Evolutionary conservation across 1,140 invertebrate species (phyloP).

Genomic region (Bicyclus anynana): DNA sequence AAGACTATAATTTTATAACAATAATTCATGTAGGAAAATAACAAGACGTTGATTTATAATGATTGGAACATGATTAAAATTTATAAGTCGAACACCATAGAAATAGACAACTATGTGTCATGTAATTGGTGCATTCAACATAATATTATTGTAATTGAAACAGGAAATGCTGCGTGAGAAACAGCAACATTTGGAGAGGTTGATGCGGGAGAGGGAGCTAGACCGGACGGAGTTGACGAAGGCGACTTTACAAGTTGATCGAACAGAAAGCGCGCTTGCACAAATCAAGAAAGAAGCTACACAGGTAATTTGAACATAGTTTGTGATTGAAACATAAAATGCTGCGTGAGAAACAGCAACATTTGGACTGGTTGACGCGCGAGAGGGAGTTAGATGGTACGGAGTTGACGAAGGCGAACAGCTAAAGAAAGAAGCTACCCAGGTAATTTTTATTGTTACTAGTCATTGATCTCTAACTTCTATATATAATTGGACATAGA

Average conservation of each 20-base stretch:
- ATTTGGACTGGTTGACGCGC: slow-evolving; percentile 92
- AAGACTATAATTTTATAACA: not conserved
- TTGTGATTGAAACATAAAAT: slow-evolving; percentile 81
- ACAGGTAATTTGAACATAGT: slow-evolving; percentile 40
- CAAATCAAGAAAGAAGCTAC: slow-evolving; percentile 62
- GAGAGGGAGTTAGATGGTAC: slow-evolving; percentile 93
- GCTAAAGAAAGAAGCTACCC: slow-evolving; percentile 59
- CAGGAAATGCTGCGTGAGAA: slow-evolving; percentile 95
- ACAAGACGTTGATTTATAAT: not conserved
- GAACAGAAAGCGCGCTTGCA: slow-evolving; percentile 56
- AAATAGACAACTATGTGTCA: not conserved
- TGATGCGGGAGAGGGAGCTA: slow-evolving; percentile 92
- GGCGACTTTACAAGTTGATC: slow-evolving; percentile 71
- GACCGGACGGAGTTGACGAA: slow-evolving; percentile 88
- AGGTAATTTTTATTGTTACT: too few species aligned
- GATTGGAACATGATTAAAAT: slow-evolving; percentile 25
- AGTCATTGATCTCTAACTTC: too few species aligned
- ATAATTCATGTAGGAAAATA: not conserved
- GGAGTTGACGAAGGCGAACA: slow-evolving; percentile 81
- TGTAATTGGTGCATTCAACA: not conserved
- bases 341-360: slow-evolving; percentile 94
- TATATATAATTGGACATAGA: too few species aligned
- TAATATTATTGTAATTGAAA: not conserved
- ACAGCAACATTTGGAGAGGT: slow-evolving; percentile 93
- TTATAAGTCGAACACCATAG: not conserved